These are phyloP conservation scores for Stichodactyla mertensii DNA, from an alignment of 64 coral and sea anemone genomes.

Conservation along the genomic window DNA sequence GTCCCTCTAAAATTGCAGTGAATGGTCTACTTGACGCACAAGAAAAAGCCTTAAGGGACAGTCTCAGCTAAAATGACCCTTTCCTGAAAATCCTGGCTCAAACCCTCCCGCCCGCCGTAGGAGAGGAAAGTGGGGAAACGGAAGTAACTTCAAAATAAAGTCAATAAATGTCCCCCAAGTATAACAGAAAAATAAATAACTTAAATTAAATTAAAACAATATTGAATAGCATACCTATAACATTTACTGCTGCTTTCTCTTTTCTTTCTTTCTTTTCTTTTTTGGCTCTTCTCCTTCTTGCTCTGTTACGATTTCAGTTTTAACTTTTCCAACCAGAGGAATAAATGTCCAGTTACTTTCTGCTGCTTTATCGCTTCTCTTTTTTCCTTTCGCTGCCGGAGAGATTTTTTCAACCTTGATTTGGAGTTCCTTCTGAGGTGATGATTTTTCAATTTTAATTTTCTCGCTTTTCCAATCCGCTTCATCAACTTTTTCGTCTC, in stretches of 20 bases:
- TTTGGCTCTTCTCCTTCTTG: not conserved
- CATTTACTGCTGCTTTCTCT: not conserved
- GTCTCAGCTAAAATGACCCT: too few relatives aligned
- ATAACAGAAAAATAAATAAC: not conserved
- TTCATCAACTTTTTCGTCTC: not conserved
- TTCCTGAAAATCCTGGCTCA: too few relatives aligned
- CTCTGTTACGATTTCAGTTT: not conserved
- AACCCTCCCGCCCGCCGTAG: too few relatives aligned
- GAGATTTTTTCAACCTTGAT: not conserved
- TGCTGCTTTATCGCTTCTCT: not conserved
- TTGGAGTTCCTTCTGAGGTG: not conserved
- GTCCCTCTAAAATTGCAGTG: too few relatives aligned
- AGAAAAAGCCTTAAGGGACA: too few relatives aligned
- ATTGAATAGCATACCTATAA: not conserved
- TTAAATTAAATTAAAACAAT: not conserved
- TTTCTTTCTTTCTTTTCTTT: conserved; percentile 6
- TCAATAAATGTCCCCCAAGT: too few relatives aligned
- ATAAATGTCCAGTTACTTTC: not conserved
- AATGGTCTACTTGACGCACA: too few relatives aligned
- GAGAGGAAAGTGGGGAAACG: too few relatives aligned
- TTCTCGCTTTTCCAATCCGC: too few relatives aligned
- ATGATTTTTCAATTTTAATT: not conserved
- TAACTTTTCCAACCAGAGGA: not conserved
- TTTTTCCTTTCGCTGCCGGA: not conserved
- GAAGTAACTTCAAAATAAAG: too few relatives aligned